phyloP scores from a whole-genome alignment of 2,113 vertebrate species.

The Triplophysa rosa region DNA sequence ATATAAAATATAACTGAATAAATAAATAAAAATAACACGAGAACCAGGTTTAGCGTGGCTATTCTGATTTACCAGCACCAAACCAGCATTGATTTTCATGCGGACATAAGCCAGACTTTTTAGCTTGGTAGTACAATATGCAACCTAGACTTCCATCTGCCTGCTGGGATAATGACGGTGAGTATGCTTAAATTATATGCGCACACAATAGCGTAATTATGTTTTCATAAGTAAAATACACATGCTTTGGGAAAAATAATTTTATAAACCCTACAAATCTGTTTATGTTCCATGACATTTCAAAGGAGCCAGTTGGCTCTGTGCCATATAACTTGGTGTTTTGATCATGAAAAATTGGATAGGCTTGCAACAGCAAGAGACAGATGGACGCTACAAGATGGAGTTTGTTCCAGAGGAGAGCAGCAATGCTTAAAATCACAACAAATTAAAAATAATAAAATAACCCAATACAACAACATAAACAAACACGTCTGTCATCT shows the following conservation, averaged over 20 bases:
- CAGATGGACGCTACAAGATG: constrained; percentile 29
- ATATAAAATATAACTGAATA: too few species aligned
- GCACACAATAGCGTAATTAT: too few species aligned
- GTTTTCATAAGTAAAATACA: constrained; percentile 5
- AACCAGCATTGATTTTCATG: too few species aligned
- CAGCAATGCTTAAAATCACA: not conserved
- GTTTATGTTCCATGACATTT: constrained; percentile 14
- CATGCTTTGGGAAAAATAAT: not conserved
- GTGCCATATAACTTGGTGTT: constrained; percentile 4
- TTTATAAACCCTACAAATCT: constrained; percentile 20
- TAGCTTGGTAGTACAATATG: not conserved
- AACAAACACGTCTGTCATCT: constrained; percentile 20
- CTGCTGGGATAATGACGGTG: not conserved
- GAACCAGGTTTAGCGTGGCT: too few species aligned
- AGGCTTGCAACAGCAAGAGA: constrained; percentile 21
- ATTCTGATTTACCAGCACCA: too few species aligned
- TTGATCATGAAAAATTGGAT: constrained; percentile 29
- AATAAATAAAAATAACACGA: too few species aligned
- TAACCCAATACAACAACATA: constrained; percentile 33
- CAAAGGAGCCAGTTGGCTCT: constrained; percentile 3
- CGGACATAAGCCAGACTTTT: not conserved
- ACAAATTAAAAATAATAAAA: constrained; percentile 18
- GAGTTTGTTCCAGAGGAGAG: not conserved
- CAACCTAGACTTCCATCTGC: not conserved
- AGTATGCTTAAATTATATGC: too few species aligned